Evolutionary conservation across 2,113 vertebrate species (phyloP).

Genomic region (Plectropomus leopardus): DNA sequence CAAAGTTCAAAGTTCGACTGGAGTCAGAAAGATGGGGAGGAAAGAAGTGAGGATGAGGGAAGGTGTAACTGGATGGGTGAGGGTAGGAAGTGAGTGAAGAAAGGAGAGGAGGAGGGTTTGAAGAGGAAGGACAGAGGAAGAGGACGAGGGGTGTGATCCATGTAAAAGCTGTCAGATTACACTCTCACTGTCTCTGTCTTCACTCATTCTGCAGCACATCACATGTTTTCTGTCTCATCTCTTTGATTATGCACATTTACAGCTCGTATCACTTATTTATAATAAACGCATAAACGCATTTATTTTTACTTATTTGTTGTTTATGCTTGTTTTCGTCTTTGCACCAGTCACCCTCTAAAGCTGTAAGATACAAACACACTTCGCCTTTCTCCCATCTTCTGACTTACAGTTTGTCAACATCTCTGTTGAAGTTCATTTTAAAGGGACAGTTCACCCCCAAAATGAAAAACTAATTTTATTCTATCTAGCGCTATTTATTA

Average conservation of each 20-base stretch:
- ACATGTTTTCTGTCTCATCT: background rate
- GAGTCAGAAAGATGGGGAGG: background rate
- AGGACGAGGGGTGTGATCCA: conserved; percentile 22
- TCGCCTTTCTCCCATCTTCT: no score
- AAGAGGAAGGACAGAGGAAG: background rate
- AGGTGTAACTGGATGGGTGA: background rate
- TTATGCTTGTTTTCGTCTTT: no score
- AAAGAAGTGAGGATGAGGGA: background rate
- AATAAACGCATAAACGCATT: background rate
- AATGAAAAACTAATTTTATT: no score
- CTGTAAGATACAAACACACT: no score
- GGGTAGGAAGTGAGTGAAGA: background rate
- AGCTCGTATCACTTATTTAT: background rate
- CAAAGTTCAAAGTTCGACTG: background rate
- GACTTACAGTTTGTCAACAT: no score
- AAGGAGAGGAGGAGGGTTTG: background rate
- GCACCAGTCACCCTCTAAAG: no score
- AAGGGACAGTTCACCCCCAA: no score
- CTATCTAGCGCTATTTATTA: no score
- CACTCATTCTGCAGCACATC: conserved; percentile 1
- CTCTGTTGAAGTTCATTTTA: no score
- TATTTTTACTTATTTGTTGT: background rate
- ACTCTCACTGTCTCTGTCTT: background rate
- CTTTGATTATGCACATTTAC: background rate
- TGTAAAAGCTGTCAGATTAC: conserved; percentile 13